A percentile compares a stretch with the other conserved stretches of the same genome.
Evolutionary conservation across 2,113 vertebrate species (phyloP).

Genomic region (Cyanoramphus novaezelandiae): DNA sequence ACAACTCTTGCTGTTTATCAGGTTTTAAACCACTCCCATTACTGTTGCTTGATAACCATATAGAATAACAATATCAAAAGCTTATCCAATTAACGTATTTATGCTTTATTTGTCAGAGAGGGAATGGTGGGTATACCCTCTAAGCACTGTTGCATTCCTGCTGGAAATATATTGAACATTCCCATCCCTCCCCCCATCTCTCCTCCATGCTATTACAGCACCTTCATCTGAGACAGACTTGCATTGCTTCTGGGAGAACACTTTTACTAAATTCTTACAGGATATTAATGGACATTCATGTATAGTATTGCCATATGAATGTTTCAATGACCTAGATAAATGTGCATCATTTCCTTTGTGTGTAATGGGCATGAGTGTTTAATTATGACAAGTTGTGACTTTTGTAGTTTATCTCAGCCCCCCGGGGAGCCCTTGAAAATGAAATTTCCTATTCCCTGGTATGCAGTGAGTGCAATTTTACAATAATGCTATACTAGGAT

Average conservation of each 20-base stretch:
- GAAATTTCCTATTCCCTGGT: slow-evolving; percentile 67
- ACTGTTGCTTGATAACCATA: not conserved
- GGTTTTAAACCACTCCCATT: not conserved
- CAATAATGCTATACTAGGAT: slow-evolving; percentile 22
- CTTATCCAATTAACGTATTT: not conserved
- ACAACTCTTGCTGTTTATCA: not conserved
- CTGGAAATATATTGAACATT: slow-evolving; percentile 17
- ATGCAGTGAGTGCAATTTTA: slow-evolving; percentile 36
- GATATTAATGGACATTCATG: slow-evolving; percentile 54
- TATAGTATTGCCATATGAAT: slow-evolving; percentile 32
- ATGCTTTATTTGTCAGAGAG: slow-evolving; percentile 5
- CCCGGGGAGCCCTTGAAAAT: slow-evolving; percentile 56
- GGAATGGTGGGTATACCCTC: not conserved
- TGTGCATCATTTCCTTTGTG: slow-evolving; percentile 68
- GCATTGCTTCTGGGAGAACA: slow-evolving; percentile 26
- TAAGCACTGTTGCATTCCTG: not conserved
- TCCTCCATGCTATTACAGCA: not conserved
- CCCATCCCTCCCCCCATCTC: not conserved
- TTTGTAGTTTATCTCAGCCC: slow-evolving; percentile 63
- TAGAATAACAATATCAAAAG: not conserved
- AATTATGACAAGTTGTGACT: slow-evolving; percentile 74
- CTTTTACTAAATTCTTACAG: slow-evolving; percentile 42
- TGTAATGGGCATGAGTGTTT: slow-evolving; percentile 65
- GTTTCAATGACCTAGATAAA: slow-evolving; percentile 65
- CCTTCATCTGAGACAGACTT: not conserved